Evolutionary conservation across 2,797 vertebrate genomes (phyloP).

Genomic region (Phrynocephalus vlangalii): DNA sequence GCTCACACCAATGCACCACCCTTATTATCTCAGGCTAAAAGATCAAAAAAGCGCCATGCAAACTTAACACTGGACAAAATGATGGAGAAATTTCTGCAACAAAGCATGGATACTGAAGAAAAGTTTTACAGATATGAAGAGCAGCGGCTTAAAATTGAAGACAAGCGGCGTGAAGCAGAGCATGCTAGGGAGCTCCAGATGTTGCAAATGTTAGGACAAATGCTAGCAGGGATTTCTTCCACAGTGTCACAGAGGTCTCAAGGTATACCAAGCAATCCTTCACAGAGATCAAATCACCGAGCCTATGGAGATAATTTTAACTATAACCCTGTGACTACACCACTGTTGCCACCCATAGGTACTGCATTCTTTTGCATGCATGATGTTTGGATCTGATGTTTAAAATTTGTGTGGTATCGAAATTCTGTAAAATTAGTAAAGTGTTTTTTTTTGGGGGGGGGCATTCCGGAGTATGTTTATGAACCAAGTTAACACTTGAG

Average conservation of each 20-base stretch:
- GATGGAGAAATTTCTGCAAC: conserved; percentile 92
- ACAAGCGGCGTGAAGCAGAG: conserved; percentile 86
- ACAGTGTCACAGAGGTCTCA: conserved; percentile 72
- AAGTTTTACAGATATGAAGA: conserved; percentile 90
- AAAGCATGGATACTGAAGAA: conserved; percentile 89
- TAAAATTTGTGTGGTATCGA: conserved; percentile 52
- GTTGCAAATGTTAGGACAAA: conserved; percentile 92
- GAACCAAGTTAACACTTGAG: conserved; percentile 30
- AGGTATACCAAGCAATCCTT: conserved; percentile 69
- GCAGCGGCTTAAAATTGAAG: conserved; percentile 88
- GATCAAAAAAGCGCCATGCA: conserved; percentile 83
- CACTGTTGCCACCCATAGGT: conserved; percentile 75
- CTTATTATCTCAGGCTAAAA: conserved; percentile 78
- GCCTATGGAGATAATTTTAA: conserved; percentile 72
- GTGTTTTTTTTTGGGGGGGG: conserved; percentile 36
- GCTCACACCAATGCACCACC: conserved; percentile 76
- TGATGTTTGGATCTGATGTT: conserved; percentile 37
- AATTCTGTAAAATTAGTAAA: conserved; percentile 61
- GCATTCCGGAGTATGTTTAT: conserved; percentile 50
- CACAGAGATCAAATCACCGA: conserved; percentile 73
- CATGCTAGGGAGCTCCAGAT: conserved; percentile 89
- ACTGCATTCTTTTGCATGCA: conserved; percentile 67
- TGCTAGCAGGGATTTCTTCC: conserved; percentile 85
- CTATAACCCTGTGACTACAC: conserved; percentile 74
- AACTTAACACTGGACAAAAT: conserved; percentile 90